Percentiles rank a stretch among this genome's conserved stretches.
phyloP scores from a whole-genome alignment of 2,888 invertebrate species.

The Calameuta pallipes region DNA sequence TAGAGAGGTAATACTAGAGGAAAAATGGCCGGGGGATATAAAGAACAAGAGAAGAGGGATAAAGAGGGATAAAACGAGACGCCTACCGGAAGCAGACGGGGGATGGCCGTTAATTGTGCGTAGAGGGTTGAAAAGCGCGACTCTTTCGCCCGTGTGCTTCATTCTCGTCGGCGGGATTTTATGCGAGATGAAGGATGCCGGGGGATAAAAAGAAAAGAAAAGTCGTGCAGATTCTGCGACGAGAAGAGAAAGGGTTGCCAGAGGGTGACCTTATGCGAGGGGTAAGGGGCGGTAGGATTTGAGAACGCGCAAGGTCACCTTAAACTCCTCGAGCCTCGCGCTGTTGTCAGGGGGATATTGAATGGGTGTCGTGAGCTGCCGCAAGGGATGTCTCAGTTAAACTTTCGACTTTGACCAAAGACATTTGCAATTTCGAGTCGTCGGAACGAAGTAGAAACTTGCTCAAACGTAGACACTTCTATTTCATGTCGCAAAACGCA shows the following conservation, averaged over 20 bases:
- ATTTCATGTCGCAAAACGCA: neutral
- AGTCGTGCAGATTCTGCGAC: neutral
- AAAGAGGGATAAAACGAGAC: neutral
- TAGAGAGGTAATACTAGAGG: neutral
- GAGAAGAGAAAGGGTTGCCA: neutral
- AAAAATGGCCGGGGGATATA: neutral
- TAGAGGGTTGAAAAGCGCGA: neutral
- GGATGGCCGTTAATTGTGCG: neutral
- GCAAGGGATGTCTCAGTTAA: neutral
- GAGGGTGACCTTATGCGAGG: slow-evolving; percentile 4
- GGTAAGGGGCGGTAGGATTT: neutral
- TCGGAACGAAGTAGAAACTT: neutral
- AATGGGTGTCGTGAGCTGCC: neutral
- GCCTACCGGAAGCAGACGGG: neutral
- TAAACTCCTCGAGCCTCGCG: neutral
- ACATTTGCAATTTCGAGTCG: neutral
- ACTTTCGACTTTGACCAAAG: neutral
- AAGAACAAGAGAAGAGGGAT: neutral
- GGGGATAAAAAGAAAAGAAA: neutral
- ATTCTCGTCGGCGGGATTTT: neutral
- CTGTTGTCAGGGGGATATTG: neutral
- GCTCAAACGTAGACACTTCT: neutral
- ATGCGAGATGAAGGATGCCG: neutral
- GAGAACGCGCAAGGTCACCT: slow-evolving; percentile 2
- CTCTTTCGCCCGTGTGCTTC: neutral